phyloP scores from a whole-genome alignment of 2,113 vertebrate species.

The Agapornis roseicollis region DNA sequence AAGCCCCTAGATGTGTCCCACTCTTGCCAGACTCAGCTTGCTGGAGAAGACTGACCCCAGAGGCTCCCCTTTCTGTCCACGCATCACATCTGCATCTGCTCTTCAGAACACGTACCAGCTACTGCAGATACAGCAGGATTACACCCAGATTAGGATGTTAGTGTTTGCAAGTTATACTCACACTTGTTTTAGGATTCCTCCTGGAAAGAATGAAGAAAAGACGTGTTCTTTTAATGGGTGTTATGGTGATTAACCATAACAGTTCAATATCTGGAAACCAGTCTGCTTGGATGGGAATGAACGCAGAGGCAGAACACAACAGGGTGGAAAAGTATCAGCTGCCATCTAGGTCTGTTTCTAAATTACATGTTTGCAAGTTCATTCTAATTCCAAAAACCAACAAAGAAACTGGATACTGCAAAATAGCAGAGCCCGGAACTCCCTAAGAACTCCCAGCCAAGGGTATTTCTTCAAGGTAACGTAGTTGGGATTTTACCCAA shows the following conservation, averaged over 20 bases:
- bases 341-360: neutral
- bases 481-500: neutral
- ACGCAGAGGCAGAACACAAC: accelerated
- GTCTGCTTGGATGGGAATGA: neutral
- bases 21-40: neutral
- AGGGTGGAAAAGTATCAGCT: neutral
- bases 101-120: accelerated
- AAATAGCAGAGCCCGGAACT: neutral
- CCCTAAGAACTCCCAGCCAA: neutral
- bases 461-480: neutral
- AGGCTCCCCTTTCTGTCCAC: neutral
- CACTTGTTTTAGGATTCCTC: neutral
- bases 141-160: neutral
- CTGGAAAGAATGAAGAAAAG: neutral
- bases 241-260: neutral
- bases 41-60: neutral
- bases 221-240: accelerated
- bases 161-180: neutral
- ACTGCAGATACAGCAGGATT: neutral
- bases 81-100: neutral
- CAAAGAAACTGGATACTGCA: neutral
- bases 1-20: neutral
- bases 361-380: neutral
- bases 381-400: neutral
- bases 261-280: neutral